Percentiles rank a stretch among this genome's conserved stretches.
Evolutionary conservation across 1,140 invertebrate species (phyloP).

Genomic region (Apis laboriosa): DNA sequence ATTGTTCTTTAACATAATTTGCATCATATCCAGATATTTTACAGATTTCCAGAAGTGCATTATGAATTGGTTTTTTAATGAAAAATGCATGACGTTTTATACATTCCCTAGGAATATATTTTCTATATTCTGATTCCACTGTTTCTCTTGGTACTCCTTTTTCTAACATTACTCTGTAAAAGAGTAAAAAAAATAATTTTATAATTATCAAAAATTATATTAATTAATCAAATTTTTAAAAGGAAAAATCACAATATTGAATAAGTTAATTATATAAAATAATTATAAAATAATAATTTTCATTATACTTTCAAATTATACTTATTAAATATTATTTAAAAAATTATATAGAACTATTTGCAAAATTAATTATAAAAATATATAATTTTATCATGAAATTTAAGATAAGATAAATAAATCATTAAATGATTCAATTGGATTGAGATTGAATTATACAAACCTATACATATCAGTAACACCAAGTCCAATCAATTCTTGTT

Average conservation of each 20-base stretch:
- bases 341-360: background rate
- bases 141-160: slow-evolving; percentile 84
- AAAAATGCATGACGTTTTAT: slow-evolving; percentile 88
- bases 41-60: slow-evolving; percentile 80
- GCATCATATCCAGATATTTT: slow-evolving; percentile 84
- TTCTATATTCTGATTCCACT: slow-evolving; percentile 89
- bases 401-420: background rate
- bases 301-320: no score
- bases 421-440: background rate
- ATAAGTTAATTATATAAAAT: no score
- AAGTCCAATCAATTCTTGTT: slow-evolving; percentile 88
- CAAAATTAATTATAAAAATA: slow-evolving; percentile 15
- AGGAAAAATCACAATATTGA: no score
- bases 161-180: slow-evolving; percentile 86
- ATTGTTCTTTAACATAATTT: slow-evolving; percentile 88
- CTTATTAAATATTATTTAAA: background rate
- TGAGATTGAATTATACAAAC: slow-evolving; percentile 51
- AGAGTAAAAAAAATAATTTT: slow-evolving; percentile 31
- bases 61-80: slow-evolving; percentile 87
- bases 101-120: slow-evolving; percentile 90
- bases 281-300: no score
- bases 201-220: slow-evolving; percentile 2
- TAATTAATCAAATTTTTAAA: background rate
- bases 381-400: background rate
- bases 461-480: slow-evolving; percentile 93